Conservation (phyloP, 2,888 invertebrate species). For the Bembecia ichneumoniformis region DNA sequence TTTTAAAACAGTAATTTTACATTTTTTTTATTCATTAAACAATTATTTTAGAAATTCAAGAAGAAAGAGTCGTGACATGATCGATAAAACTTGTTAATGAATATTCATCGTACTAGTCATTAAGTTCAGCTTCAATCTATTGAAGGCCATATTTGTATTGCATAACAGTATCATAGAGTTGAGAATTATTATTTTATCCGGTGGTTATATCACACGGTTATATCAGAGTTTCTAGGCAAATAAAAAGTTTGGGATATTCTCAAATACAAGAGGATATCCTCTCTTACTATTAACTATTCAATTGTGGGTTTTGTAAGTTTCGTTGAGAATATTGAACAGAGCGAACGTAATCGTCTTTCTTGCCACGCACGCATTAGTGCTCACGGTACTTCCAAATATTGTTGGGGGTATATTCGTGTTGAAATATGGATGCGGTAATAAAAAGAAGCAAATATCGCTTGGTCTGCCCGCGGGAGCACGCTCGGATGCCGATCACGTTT, state of each 20-base stretch:
- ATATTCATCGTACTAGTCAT: too few relatives aligned
- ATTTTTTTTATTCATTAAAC: too few relatives aligned
- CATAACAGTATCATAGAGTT: too few relatives aligned
- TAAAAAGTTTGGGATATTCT: not conserved
- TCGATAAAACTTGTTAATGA: too few relatives aligned
- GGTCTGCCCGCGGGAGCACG: conserved; percentile 35
- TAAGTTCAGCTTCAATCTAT: too few relatives aligned
- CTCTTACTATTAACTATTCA: conserved; percentile 31
- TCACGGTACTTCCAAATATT: conserved; percentile 56
- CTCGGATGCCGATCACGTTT: conserved; percentile 51
- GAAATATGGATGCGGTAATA: conserved; percentile 65
- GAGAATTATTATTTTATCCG: too few relatives aligned
- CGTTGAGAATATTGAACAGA: conserved; percentile 37
- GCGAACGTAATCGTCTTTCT: conserved; percentile 44
- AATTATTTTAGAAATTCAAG: too few relatives aligned
- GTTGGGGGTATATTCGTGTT: conserved; percentile 50
- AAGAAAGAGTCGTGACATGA: too few relatives aligned
- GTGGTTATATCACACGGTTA: not conserved
- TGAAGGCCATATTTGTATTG: too few relatives aligned
- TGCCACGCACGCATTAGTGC: conserved; percentile 58
- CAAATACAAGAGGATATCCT: not conserved
- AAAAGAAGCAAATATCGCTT: conserved; percentile 57
- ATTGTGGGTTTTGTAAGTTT: conserved; percentile 26
- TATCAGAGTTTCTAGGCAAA: not conserved
- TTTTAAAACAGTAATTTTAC: too few relatives aligned